phyloP scores from a whole-genome alignment of 2,888 invertebrate species.

The Camponotus fellah region DNA sequence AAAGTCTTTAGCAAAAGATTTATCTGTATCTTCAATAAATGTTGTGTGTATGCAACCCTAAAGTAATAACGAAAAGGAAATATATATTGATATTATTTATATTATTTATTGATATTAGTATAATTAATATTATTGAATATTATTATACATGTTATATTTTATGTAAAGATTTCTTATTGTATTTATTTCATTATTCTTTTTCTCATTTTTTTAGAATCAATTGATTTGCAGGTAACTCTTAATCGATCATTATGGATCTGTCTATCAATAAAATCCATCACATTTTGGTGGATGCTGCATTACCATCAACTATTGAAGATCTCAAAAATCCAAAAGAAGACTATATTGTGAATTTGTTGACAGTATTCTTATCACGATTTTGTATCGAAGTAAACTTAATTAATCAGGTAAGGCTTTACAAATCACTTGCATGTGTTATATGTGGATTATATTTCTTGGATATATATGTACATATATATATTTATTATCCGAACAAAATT shows the following conservation, averaged over 20 bases:
- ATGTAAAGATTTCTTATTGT: conserved; percentile 5
- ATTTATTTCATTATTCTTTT: neutral
- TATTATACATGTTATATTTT: neutral
- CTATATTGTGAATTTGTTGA: conserved; percentile 73
- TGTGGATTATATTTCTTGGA: neutral
- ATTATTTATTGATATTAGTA: neutral
- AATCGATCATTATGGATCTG: conserved; percentile 57
- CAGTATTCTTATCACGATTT: conserved; percentile 71
- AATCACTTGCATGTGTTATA: neutral
- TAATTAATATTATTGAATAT: neutral
- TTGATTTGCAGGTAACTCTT: neutral
- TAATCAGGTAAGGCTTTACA: conserved; percentile 57
- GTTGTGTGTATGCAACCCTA: neutral
- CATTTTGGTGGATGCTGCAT: conserved; percentile 65
- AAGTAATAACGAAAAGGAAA: neutral
- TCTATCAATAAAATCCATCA: conserved; percentile 72
- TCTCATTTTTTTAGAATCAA: neutral
- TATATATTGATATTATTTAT: neutral
- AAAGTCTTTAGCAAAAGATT: neutral
- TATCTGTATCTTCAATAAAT: neutral
- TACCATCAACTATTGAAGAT: conserved; percentile 73
- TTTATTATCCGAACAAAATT: conserved; percentile 24
- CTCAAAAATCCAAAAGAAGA: conserved; percentile 77
- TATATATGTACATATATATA: neutral
- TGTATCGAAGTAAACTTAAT: conserved; percentile 70